A percentile compares a stretch with the other conserved stretches of the same genome.
Conservation (phyloP, 2,113 vertebrate genomes). For the Apodemus sylvaticus region DNA sequence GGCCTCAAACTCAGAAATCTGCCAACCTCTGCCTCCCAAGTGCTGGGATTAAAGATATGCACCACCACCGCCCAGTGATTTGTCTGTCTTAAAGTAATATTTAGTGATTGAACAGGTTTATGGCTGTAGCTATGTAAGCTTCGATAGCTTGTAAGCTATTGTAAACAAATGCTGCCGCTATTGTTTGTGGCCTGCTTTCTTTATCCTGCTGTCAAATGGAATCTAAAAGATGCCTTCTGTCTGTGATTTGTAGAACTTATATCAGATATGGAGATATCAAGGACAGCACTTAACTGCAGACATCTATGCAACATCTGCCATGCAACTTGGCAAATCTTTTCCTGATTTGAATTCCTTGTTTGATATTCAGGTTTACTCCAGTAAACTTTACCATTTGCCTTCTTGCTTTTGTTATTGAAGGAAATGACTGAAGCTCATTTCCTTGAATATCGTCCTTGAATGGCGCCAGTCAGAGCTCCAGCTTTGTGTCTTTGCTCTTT, state of each 20-base stretch:
- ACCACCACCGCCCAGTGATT: too few relatives aligned
- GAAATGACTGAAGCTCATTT: slow-evolving; percentile 21
- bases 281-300: background rate
- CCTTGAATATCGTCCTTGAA: too few relatives aligned
- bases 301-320: background rate
- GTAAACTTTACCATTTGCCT: background rate
- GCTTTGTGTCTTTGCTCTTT: slow-evolving; percentile 24
- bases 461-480: background rate
- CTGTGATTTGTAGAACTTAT: slow-evolving; percentile 11
- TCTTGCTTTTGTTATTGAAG: slow-evolving; percentile 19
- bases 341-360: background rate
- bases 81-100: background rate
- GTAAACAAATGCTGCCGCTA: background rate
- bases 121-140: background rate
- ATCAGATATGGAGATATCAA: background rate
- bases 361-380: background rate
- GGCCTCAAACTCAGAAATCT: too few relatives aligned
- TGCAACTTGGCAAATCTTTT: background rate
- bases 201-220: background rate
- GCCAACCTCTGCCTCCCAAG: too few relatives aligned
- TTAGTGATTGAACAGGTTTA: background rate
- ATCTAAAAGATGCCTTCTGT: background rate
- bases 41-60: too few relatives aligned
- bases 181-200: background rate
- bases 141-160: too few relatives aligned